These are phyloP conservation scores for Stegastes partitus DNA, from an alignment of 2,113 vertebrate genomes.

Conservation along the genomic window DNA sequence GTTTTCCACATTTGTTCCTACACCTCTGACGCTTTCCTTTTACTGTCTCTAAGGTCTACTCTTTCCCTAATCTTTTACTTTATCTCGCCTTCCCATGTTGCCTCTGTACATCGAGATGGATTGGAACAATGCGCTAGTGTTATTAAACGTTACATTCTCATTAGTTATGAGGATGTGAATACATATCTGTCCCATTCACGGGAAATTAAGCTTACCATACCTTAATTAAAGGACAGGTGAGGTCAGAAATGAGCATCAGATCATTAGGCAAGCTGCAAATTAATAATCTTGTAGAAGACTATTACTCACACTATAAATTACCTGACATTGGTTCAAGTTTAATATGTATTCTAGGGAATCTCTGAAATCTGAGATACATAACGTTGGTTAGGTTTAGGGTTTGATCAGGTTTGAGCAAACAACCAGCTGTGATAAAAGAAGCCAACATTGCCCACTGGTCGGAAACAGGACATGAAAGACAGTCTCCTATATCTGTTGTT, in stretches of 20 bases:
- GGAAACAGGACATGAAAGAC: too few species aligned
- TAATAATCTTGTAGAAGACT: conserved; percentile 16
- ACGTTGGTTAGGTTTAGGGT: too few species aligned
- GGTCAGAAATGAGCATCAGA: neutral
- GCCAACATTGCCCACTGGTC: too few species aligned
- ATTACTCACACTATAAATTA: neutral
- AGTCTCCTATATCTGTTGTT: too few species aligned
- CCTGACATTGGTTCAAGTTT: neutral
- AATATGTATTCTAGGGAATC: neutral
- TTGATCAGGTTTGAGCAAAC: too few species aligned
- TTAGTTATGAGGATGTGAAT: conserved; percentile 23
- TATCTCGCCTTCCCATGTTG: neutral
- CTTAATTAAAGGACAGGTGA: conserved; percentile 34
- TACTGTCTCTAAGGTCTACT: conserved; percentile 16
- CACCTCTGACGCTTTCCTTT: conserved; percentile 20
- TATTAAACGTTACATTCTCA: conserved; percentile 23
- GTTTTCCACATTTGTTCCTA: conserved; percentile 46
- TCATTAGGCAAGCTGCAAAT: conserved; percentile 14
- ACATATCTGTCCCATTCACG: neutral
- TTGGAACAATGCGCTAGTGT: neutral
- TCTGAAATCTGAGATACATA: neutral
- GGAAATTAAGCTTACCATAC: conserved; percentile 42
- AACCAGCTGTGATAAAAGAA: too few species aligned
- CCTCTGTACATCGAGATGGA: conserved; percentile 16
- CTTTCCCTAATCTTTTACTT: conserved; percentile 37